Conservation (phyloP, 2,888 invertebrate species). For the Artemia sinica region DNA sequence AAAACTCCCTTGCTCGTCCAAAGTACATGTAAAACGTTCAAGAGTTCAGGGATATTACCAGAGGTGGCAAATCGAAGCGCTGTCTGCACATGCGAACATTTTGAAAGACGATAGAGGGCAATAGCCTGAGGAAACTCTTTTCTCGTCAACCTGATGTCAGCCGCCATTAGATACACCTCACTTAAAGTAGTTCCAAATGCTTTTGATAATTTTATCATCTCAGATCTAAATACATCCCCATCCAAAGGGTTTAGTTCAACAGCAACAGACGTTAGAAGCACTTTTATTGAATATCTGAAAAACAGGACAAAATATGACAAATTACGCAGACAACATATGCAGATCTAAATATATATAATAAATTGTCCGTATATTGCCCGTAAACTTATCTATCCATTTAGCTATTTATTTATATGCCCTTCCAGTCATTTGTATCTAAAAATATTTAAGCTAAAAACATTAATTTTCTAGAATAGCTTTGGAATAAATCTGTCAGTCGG, state of each 20-base stretch:
- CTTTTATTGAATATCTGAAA: background rate
- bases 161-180: constrained; percentile 40
- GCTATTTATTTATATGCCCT: too few species aligned
- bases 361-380: too few species aligned
- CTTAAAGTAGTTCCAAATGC: background rate
- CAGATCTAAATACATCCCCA: background rate
- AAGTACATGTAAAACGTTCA: constrained; percentile 41
- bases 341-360: too few species aligned
- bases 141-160: constrained; percentile 57
- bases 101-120: constrained; percentile 58
- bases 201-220: background rate
- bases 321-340: too few species aligned
- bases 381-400: too few species aligned
- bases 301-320: background rate
- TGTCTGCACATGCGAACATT: constrained; percentile 43
- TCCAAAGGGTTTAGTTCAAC: background rate
- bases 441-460: too few species aligned
- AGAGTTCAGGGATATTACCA: constrained; percentile 43
- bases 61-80: constrained; percentile 44
- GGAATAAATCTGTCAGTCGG: too few species aligned
- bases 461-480: too few species aligned
- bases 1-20: constrained; percentile 40
- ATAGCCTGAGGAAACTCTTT: constrained; percentile 57
- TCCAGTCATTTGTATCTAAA: too few species aligned
- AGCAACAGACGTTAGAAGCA: background rate